These are phyloP conservation scores for Xanthia icteritia DNA, from an alignment of 2,888 invertebrate species.

Conservation along the genomic window DNA sequence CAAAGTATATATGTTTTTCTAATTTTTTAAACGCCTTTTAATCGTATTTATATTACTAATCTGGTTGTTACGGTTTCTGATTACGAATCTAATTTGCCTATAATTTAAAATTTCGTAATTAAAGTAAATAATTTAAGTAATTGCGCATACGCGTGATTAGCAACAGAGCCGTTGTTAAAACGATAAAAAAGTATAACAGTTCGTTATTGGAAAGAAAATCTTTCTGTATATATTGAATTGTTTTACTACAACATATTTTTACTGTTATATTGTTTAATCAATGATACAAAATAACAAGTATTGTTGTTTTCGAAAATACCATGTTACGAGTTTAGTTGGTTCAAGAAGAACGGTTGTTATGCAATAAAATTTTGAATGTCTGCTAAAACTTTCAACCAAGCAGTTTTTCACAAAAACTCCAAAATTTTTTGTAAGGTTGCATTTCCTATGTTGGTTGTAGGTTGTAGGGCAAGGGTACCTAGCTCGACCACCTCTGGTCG, in stretches of 20 bases:
- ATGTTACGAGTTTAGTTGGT: not conserved
- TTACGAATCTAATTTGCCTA: conserved; percentile 28
- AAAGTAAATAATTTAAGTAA: conserved; percentile 60
- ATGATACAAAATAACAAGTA: not conserved
- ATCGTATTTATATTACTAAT: conserved; percentile 4
- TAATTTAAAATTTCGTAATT: conserved; percentile 39
- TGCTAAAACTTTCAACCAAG: not conserved
- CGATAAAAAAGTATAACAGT: conserved; percentile 34
- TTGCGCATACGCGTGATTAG: conserved; percentile 46
- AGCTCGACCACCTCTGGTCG: not conserved
- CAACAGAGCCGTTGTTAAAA: conserved; percentile 32
- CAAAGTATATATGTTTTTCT: not conserved
- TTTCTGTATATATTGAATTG: conserved; percentile 9
- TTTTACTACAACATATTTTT: not conserved
- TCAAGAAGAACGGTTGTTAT: not conserved
- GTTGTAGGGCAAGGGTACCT: not conserved
- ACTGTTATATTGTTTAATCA: not conserved
- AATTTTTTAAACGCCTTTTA: not conserved
- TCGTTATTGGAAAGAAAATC: not conserved
- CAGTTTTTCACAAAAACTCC: not conserved
- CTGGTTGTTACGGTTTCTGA: conserved; percentile 19
- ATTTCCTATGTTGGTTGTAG: not conserved
- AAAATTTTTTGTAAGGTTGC: not conserved
- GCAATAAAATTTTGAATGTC: not conserved
- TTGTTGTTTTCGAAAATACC: not conserved